These are phyloP conservation scores for Riptortus pedestris DNA, from an alignment of 1,140 invertebrate genomes.

Conservation along the genomic window DNA sequence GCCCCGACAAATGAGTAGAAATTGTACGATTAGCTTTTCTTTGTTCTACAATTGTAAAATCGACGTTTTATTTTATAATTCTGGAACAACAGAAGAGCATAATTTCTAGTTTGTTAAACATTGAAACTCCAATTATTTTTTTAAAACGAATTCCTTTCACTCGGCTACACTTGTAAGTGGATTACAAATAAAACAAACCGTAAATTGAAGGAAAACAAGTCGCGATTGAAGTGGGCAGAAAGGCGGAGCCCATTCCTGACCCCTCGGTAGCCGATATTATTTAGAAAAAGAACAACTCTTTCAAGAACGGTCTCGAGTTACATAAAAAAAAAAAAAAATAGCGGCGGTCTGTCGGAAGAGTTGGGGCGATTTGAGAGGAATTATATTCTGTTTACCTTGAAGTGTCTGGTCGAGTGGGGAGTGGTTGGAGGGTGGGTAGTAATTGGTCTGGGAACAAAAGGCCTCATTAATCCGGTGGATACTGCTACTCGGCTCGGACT, in stretches of 20 bases:
- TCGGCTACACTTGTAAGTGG: too few species aligned
- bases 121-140: too few species aligned
- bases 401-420: not conserved
- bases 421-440: not conserved
- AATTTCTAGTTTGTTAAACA: too few species aligned
- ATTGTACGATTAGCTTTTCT: too few species aligned
- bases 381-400: not conserved
- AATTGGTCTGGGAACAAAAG: not conserved
- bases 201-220: not conserved
- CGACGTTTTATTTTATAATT: too few species aligned
- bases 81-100: too few species aligned
- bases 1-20: too few species aligned
- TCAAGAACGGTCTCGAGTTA: not conserved
- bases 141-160: too few species aligned
- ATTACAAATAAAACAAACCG: not conserved
- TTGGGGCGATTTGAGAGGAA: not conserved
- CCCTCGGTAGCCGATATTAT: not conserved
- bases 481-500: too few species aligned
- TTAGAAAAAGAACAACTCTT: not conserved
- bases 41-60: too few species aligned
- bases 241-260: not conserved
- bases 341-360: not conserved
- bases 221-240: not conserved
- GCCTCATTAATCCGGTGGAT: not conserved
- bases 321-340: not conserved